These are phyloP conservation scores for Neodiprion fabricii DNA, from an alignment of 1,140 invertebrate genomes.

Conservation along the genomic window DNA sequence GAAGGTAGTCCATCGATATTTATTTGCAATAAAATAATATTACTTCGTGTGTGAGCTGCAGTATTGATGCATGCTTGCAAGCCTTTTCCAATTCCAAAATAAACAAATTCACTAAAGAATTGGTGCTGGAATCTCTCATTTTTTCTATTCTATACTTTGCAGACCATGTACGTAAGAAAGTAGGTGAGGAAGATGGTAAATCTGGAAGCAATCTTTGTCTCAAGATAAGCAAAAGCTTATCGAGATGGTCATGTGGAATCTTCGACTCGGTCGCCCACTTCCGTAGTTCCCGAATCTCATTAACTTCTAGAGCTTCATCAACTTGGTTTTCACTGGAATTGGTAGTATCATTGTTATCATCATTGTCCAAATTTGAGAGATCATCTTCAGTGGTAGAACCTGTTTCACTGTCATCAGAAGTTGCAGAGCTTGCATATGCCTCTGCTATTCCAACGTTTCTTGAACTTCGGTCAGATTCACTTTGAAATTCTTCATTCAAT, in stretches of 20 bases:
- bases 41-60: neutral
- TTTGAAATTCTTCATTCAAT: too few relatives aligned
- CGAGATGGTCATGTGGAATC: conserved; percentile 8
- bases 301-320: neutral
- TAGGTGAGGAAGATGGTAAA: conserved; percentile 6
- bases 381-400: too few relatives aligned
- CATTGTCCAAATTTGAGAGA: too few relatives aligned
- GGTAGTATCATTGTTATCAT: too few relatives aligned
- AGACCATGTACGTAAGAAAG: conserved; percentile 7
- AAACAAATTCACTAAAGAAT: conserved; percentile 13
- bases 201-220: conserved; percentile 6
- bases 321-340: neutral
- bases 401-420: too few relatives aligned
- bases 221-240: conserved; percentile 7
- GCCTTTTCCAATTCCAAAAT: conserved; percentile 10
- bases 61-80: neutral
- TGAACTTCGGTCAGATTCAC: too few relatives aligned
- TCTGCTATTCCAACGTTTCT: too few relatives aligned
- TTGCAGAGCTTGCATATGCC: too few relatives aligned
- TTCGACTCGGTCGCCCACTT: conserved; percentile 3
- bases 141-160: conserved; percentile 10
- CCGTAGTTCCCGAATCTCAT: neutral
- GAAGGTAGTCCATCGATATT: neutral
- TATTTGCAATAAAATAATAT: neutral
- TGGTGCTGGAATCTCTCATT: neutral